Base-by-base conservation (phyloP, 2,888 invertebrate genomes). In the Tiphia femorata region DNA sequence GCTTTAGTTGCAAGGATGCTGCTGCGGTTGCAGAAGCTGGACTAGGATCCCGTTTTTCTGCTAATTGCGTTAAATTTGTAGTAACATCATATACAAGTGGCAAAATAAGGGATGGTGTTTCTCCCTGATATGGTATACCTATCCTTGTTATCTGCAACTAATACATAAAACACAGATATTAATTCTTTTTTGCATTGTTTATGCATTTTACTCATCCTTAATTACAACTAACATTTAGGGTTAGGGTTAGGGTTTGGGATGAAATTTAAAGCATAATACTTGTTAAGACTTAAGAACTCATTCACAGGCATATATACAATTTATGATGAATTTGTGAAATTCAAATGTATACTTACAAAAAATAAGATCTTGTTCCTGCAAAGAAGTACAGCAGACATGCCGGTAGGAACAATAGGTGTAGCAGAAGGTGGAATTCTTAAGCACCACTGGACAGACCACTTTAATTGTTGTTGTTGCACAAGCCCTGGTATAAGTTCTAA, bases 371-470 rank as follows among this genome's bases (percentile, higher is more conserved):
- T 97, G 77, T 91, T 90, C 62, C 92, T 91, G 70, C 92, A 92
- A 65, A 94, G 91, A 56, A 96, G 87, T 70, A 97, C 92, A 43
- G 94, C 95, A 19, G 95, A 91, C 84, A 92, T 93, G 6, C 97
- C 96, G 49, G 92, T 91, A n/a, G 96, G 95, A 42, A 70, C 72
- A 25, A 96, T 93, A 48, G 92, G 94, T 21, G 90, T 88, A 12
- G 92, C 91, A 30, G 94, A 92, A 64, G 96, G 96, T 55, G 97
- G 96, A 72, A 96, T 93, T 52, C 97, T 90, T 79, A 97, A 88
- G 84, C 96, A 95, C 91, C 95, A 93, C 83, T 95, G 95, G 53
- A 96, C 91, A 40, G 91, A 88, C 97, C 97, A 98, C 75, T 93
- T 94, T 67, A 91, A 86, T 49, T 88, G 90, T 51, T 87, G 87